Conservation (phyloP, 2,113 vertebrate genomes). For the Chauna torquata region DNA sequence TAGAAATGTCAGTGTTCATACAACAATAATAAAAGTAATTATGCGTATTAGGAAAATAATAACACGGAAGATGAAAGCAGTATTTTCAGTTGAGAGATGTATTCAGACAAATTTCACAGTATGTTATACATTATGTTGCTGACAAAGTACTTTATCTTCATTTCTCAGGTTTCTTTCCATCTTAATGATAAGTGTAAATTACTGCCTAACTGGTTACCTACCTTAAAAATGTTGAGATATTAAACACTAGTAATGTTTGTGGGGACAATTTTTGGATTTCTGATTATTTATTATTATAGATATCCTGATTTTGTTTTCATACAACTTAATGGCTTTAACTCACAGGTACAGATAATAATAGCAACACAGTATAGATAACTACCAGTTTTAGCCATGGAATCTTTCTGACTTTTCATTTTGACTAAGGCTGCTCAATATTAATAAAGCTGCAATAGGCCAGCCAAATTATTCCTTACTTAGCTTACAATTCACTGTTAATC, state of each 20-base stretch:
- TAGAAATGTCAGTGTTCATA: background rate
- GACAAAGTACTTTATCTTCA: background rate
- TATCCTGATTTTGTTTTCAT: background rate
- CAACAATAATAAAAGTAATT: background rate
- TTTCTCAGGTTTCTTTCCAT: background rate
- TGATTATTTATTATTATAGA: background rate
- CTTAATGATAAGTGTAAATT: background rate
- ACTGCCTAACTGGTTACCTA: background rate
- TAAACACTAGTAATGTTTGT: background rate
- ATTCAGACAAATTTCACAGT: background rate
- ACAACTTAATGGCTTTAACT: background rate
- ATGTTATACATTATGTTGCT: background rate
- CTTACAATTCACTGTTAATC: background rate
- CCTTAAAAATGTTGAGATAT: background rate
- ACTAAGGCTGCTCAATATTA: background rate
- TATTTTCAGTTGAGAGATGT: background rate
- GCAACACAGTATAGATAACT: background rate
- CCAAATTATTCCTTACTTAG: background rate
- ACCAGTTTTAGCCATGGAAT: background rate
- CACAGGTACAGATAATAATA: background rate
- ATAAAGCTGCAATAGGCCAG: background rate
- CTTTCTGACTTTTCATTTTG: background rate
- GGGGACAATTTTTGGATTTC: background rate
- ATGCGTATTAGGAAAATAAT: background rate
- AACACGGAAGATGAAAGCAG: background rate